Conservation (phyloP, 2,797 vertebrate genomes). For the Epinephelus coioides region DNA sequence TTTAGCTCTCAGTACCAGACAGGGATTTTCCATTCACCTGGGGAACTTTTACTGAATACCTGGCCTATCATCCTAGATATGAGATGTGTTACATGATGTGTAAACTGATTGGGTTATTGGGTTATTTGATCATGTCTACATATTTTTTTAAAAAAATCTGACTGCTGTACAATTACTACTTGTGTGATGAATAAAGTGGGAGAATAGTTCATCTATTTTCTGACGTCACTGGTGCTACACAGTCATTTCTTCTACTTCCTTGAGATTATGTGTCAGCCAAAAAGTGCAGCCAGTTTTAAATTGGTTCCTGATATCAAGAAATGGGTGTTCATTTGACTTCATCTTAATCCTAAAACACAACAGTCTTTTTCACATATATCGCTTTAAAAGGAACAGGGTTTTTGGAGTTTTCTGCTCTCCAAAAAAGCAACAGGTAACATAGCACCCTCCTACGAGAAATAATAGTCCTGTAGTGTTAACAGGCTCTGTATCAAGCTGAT, state of each 20-base stretch:
- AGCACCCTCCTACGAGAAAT: neutral
- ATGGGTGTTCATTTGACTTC: neutral
- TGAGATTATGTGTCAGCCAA: conserved; percentile 3
- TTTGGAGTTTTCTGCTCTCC: no score
- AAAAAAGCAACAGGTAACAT: no score
- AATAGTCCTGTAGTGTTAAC: neutral
- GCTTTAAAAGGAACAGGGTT: neutral
- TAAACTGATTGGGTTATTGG: no score
- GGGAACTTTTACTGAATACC: neutral
- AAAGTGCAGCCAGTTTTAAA: neutral
- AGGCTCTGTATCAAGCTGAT: neutral
- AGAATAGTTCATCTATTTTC: neutral
- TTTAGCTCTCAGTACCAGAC: conserved; percentile 69
- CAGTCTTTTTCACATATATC: neutral
- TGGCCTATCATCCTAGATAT: neutral
- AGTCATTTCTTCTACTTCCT: neutral
- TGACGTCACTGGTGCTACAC: neutral
- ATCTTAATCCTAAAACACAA: neutral
- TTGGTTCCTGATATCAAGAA: neutral
- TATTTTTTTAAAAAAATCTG: no score
- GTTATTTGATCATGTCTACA: no score
- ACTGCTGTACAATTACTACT: neutral
- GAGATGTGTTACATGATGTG: neutral
- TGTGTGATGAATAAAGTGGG: neutral
- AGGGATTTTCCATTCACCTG: conserved; percentile 31